Conservation (phyloP, 2,113 vertebrate genomes). For the Arenaria interpres region DNA sequence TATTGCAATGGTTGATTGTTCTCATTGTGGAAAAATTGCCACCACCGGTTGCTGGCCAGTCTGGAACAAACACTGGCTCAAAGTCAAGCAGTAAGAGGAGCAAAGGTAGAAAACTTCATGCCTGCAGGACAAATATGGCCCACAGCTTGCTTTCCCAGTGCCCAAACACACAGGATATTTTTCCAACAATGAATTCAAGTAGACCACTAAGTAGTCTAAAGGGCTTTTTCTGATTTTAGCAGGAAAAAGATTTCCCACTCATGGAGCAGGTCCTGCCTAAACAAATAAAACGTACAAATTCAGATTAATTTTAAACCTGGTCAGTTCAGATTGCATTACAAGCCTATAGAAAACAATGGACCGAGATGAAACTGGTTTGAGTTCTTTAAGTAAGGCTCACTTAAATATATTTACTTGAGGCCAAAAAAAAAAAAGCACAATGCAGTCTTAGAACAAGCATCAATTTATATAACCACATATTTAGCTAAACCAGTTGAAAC, state of each 20-base stretch:
- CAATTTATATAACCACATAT: background rate
- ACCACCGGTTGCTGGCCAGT: background rate
- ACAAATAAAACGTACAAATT: background rate
- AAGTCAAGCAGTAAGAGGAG: background rate
- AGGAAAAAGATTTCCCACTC: background rate
- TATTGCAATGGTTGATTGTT: background rate
- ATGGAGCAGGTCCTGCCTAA: background rate
- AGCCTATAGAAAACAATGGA: background rate
- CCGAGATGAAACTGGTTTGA: background rate
- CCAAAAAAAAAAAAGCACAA: background rate
- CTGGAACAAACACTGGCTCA: background rate
- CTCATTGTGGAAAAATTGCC: background rate
- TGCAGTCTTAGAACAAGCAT: background rate
- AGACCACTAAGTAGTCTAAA: background rate
- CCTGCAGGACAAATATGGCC: fast-evolving
- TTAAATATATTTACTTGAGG: background rate
- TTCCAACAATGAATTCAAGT: background rate
- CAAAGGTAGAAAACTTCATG: background rate
- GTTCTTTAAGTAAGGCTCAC: background rate
- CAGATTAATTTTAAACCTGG: background rate
- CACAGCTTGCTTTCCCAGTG: background rate
- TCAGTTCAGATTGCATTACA: background rate
- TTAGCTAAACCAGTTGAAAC: background rate
- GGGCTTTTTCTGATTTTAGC: background rate
- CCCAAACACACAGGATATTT: background rate